Base-by-base conservation (phyloP, 2,888 invertebrate species). In the Trachelus iudaicus region DNA sequence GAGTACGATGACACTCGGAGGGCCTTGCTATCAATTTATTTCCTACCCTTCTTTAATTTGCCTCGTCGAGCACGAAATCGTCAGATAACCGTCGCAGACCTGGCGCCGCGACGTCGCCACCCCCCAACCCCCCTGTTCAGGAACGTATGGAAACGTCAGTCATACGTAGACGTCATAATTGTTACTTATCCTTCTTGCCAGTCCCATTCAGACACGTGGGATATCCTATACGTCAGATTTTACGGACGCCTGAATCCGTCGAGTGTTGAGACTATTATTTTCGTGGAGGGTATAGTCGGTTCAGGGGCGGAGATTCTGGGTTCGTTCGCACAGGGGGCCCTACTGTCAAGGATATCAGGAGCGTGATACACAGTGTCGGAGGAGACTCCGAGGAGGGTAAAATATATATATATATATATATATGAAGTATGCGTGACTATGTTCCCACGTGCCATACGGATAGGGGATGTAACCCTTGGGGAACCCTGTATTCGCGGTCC, bases 151-250 rank as follows among this genome's bases (percentile, higher is more conserved):
- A 56, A 23, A 56, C 84, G 86, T 87, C 85, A 88, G 78, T 87
- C 84, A 87, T 84, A 85, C 83, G 83, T 75, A 79, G 68, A 83
- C 83, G 84, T 84, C 84, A 85, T 88, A 90, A 89, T 89, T 87
- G 86, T 82, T 85, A 83, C 83, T 81, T 85, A 84, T 81, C 73
- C 82, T 79, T 75, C 78, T 73, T 77, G 81, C 79, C 85, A 85
- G 84, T 56, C 23, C 56, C 9, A 23, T 23, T 56, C 56, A 23
- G 56, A 56, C 56, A 56, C 9, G 9, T 23, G 56, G 23, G 23
- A 56, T 56, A 56, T 56, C 56, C 9, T 56, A 86, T 80, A 82
- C 84, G 83, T 83, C 84, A 83, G 80, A 89, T 90, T 89, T 89
- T 87, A 85, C 88, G 81, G 85, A 73, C 83, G 82, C 82, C 77